phyloP scores from a whole-genome alignment of 2,797 vertebrate species.

The Chelon labrosus region DNA sequence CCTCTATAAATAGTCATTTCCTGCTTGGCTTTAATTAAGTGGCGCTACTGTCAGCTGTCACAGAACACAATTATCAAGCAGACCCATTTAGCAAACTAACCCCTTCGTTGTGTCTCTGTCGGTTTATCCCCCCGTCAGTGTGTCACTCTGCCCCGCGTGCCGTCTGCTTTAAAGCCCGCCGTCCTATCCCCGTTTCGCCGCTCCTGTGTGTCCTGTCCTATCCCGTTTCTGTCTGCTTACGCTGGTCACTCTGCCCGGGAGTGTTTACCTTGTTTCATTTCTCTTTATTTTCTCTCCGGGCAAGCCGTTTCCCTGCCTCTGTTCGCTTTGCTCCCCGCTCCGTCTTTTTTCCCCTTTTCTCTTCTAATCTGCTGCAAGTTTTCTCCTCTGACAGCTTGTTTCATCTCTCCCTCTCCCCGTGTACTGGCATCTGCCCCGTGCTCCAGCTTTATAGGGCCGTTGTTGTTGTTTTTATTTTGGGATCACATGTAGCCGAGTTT shows the following conservation, averaged over 20 bases:
- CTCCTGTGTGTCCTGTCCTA: slow-evolving; percentile 43
- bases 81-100: slow-evolving; percentile 80
- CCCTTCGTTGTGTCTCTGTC: slow-evolving; percentile 63
- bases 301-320: slow-evolving; percentile 26
- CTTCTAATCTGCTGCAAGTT: slow-evolving; percentile 67
- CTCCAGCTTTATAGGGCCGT: slow-evolving; percentile 30
- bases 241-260: slow-evolving; percentile 33
- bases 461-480: slow-evolving; percentile 12
- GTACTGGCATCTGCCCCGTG: slow-evolving; percentile 45
- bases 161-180: slow-evolving; percentile 58
- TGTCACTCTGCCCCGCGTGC: slow-evolving; percentile 54
- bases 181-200: slow-evolving; percentile 46
- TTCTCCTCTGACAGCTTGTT: slow-evolving; percentile 67
- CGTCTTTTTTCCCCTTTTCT: slow-evolving; percentile 38
- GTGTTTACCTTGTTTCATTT: slow-evolving; percentile 58
- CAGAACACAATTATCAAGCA: slow-evolving; percentile 83
- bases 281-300: slow-evolving; percentile 36
- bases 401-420: slow-evolving; percentile 54
- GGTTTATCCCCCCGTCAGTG: slow-evolving; percentile 67
- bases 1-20: slow-evolving; percentile 83
- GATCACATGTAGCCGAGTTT: slow-evolving; percentile 25
- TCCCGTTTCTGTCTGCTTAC: slow-evolving; percentile 18
- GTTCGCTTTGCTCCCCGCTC: slow-evolving; percentile 47
- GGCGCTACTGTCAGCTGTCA: slow-evolving; percentile 83
- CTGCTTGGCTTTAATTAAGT: slow-evolving; percentile 87